These are phyloP conservation scores for Chalcosyrphus nemorum DNA, from an alignment of 2,888 invertebrate genomes.

Conservation along the genomic window DNA sequence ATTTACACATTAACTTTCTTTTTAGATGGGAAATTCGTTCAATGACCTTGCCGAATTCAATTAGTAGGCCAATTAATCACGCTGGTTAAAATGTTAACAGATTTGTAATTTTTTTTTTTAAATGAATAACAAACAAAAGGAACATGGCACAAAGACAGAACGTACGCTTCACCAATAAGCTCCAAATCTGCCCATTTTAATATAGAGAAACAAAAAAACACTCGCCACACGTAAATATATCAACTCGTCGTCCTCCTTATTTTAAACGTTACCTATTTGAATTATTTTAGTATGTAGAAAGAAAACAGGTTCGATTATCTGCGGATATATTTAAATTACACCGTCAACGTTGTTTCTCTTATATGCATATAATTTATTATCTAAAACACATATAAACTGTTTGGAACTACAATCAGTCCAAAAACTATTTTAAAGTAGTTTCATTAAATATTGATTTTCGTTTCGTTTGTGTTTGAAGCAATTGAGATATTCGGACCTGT, in stretches of 20 bases:
- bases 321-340: not conserved
- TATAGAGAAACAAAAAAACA: slow-evolving; percentile 35
- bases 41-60: slow-evolving; percentile 88
- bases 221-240: slow-evolving; percentile 49
- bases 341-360: not conserved
- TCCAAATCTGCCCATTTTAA: slow-evolving; percentile 53
- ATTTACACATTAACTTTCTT: slow-evolving; percentile 71
- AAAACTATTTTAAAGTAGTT: not conserved
- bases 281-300: slow-evolving; percentile 11
- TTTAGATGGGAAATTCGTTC: slow-evolving; percentile 86
- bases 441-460: not conserved
- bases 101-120: not conserved
- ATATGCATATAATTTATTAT: too few relatives aligned
- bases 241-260: slow-evolving; percentile 18
- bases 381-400: not conserved
- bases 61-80: slow-evolving; percentile 83
- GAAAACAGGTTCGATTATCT: not conserved
- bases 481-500: not conserved
- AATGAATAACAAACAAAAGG: not conserved
- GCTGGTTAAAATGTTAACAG: slow-evolving; percentile 78
- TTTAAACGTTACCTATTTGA: not conserved
- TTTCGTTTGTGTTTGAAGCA: not conserved
- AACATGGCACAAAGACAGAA: slow-evolving; percentile 52
- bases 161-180: slow-evolving; percentile 29
- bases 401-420: not conserved